Evolutionary conservation across 2,113 vertebrate species (phyloP).

Genomic region (Platycercus adscitus): DNA sequence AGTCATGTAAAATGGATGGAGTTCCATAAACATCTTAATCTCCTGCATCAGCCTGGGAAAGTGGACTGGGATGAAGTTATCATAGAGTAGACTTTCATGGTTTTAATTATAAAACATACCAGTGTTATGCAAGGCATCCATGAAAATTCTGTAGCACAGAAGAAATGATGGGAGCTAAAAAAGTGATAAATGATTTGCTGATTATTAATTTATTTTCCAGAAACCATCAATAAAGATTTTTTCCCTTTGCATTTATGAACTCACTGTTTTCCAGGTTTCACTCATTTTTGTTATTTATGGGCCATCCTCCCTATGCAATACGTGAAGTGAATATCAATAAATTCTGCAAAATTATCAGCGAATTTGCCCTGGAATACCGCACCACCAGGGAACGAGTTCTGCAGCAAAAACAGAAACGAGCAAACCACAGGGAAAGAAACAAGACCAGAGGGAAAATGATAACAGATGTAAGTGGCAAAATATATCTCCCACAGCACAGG

Average conservation of each 20-base stretch:
- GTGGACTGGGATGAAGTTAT: constrained; percentile 17
- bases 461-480: constrained; percentile 90
- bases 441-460: constrained; percentile 99
- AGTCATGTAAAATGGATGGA: constrained; percentile 20
- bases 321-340: constrained; percentile 94
- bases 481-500: not conserved
- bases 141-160: constrained; percentile 7
- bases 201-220: not conserved
- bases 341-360: constrained; percentile 95
- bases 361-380: constrained; percentile 96
- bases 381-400: constrained; percentile 94
- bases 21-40: constrained; percentile 54
- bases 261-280: constrained; percentile 85
- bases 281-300: constrained; percentile 95
- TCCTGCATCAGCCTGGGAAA: constrained; percentile 40
- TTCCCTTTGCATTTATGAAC: not conserved
- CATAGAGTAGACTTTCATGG: constrained; percentile 31
- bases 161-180: not conserved
- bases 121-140: constrained; percentile 41
- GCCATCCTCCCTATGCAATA: constrained; percentile 88
- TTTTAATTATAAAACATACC: constrained; percentile 49
- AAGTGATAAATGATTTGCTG: constrained; percentile 5
- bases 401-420: constrained; percentile 96
- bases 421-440: constrained; percentile 97
- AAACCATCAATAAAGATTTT: not conserved